phyloP scores from a whole-genome alignment of 2,888 invertebrate genomes.

The Notodonta ziczac region DNA sequence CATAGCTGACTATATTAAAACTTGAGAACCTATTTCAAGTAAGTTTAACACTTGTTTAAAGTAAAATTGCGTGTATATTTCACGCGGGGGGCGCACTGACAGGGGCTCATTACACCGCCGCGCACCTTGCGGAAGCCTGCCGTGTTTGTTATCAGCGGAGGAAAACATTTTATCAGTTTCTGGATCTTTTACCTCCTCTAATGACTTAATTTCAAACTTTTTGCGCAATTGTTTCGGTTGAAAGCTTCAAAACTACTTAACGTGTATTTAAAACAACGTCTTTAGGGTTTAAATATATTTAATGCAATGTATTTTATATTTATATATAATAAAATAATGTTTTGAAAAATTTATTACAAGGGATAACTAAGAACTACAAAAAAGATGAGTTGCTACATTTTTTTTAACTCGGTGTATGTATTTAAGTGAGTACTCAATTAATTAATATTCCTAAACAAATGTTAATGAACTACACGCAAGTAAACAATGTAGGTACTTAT shows the following conservation, averaged over 20 bases:
- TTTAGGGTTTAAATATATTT: no score
- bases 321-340: no score
- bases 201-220: not conserved
- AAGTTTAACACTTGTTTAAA: not conserved
- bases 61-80: conserved; percentile 2
- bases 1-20: no score
- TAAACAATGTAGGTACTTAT: not conserved
- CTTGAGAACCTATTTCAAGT: no score
- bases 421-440: not conserved
- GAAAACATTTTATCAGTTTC: not conserved
- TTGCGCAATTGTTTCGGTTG: not conserved
- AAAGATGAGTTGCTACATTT: no score
- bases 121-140: not conserved
- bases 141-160: conserved; percentile 1
- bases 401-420: no score
- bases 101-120: not conserved
- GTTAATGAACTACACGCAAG: not conserved
- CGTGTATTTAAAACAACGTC: no score
- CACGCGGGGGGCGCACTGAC: not conserved
- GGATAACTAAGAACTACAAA: no score
- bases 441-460: not conserved
- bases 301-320: no score
- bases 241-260: not conserved
- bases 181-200: no score
- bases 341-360: no score